A percentile compares a stretch with the other conserved stretches of the same genome.
Conservation (phyloP, 2,797 vertebrate species). For the Argya squamiceps region DNA sequence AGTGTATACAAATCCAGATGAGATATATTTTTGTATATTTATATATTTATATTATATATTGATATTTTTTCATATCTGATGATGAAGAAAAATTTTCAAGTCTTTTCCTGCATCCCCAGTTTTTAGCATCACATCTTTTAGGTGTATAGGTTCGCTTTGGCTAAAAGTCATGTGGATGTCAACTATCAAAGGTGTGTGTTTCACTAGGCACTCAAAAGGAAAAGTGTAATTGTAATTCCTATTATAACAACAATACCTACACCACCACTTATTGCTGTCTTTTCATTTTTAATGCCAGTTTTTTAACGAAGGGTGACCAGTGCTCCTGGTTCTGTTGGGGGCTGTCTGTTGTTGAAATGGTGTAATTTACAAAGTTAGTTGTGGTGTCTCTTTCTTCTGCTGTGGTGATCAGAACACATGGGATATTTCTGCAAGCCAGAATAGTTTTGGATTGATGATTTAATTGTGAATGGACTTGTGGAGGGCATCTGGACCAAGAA, state of each 20-base stretch:
- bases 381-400: rapidly evolving
- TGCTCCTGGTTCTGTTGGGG: background rate
- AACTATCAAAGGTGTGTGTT: background rate
- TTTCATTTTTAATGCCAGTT: background rate
- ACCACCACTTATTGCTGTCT: background rate
- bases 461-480: background rate
- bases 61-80: too few relatives aligned
- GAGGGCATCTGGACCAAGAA: background rate
- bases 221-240: background rate
- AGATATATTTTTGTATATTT: background rate
- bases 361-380: rapidly evolving
- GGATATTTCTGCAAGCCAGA: background rate
- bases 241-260: background rate
- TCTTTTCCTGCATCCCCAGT: rapidly evolving
- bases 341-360: background rate
- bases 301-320: background rate
- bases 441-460: background rate
- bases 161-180: background rate
- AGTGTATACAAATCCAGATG: background rate
- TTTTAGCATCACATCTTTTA: background rate
- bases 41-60: too few relatives aligned
- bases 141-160: background rate
- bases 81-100: background rate
- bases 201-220: background rate
- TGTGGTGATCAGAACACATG: rapidly evolving